A percentile compares a stretch with the other conserved stretches of the same genome.
phyloP scores from a whole-genome alignment of 2,888 invertebrate genomes.

The Idaea aversata region DNA sequence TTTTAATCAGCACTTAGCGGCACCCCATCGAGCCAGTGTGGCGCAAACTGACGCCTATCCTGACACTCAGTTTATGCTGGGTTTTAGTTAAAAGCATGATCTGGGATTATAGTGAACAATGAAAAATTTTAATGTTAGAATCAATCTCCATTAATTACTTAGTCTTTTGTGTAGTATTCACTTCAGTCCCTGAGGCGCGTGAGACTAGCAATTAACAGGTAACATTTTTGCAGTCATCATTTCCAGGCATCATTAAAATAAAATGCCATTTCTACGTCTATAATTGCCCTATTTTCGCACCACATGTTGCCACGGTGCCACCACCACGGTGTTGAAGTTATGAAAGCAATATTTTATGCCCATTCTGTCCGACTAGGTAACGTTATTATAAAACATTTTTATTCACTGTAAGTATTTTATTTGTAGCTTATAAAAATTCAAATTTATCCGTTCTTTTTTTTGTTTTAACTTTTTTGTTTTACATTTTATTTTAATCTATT shows the following conservation, averaged over 20 bases:
- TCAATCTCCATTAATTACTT: constrained; percentile 23
- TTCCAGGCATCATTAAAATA: constrained; percentile 17
- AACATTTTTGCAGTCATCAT: constrained; percentile 22
- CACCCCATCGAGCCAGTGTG: constrained; percentile 39
- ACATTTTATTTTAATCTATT: no score
- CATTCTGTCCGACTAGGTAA: no score
- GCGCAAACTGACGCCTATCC: not conserved
- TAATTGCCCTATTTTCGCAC: constrained; percentile 3
- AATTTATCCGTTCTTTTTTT: no score
- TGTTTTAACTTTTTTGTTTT: no score
- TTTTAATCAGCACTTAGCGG: constrained; percentile 63
- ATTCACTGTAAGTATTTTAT: not conserved
- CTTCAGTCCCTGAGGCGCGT: constrained; percentile 20
- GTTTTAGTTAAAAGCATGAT: not conserved
- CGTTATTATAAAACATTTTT: no score
- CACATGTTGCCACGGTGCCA: no score
- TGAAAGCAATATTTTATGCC: no score
- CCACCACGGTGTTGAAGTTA: no score
- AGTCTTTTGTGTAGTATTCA: constrained; percentile 15
- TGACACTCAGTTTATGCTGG: not conserved
- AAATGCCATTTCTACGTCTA: constrained; percentile 9
- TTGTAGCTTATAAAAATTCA: not conserved
- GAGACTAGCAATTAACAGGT: constrained; percentile 22
- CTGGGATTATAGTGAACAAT: constrained; percentile 7
- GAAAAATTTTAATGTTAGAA: constrained; percentile 17